phyloP scores from a whole-genome alignment of 2,797 vertebrate genomes.

The Rhadinocentrus ornatus region DNA sequence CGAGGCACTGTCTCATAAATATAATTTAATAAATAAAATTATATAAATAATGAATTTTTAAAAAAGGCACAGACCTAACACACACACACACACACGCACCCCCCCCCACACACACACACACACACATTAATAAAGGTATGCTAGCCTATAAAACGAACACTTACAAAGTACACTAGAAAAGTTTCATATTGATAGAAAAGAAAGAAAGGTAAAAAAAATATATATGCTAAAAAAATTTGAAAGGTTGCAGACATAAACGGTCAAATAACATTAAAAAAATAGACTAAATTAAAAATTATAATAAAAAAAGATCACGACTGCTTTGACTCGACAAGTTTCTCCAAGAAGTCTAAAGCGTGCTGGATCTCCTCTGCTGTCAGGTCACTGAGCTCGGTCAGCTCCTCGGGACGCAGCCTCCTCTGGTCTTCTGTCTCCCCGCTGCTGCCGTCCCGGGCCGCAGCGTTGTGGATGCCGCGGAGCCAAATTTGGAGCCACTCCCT shows the following conservation, averaged over 20 bases:
- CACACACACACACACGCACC: too few species aligned
- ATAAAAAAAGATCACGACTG: constrained; percentile 27
- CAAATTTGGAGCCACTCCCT: constrained; percentile 90
- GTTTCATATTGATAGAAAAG: neutral
- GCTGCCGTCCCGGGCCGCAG: constrained; percentile 60
- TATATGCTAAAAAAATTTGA: constrained; percentile 13
- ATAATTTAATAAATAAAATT: constrained; percentile 40
- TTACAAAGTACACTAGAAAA: neutral
- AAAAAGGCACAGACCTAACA: neutral
- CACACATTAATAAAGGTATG: too few species aligned
- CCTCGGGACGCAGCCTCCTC: constrained; percentile 64
- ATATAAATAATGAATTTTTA: constrained; percentile 42
- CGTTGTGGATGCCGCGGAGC: constrained; percentile 86
- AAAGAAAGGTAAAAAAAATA: neutral
- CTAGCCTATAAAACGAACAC: too few species aligned
- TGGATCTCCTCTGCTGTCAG: constrained; percentile 68
- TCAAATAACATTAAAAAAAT: neutral
- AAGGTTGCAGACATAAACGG: constrained; percentile 13
- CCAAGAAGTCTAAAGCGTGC: constrained; percentile 59
- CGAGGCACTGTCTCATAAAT: constrained; percentile 24
- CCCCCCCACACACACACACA: too few species aligned
- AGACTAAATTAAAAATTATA: neutral
- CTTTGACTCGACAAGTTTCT: constrained; percentile 60
- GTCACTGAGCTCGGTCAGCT: constrained; percentile 55
- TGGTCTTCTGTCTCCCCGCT: constrained; percentile 16